phyloP scores from a whole-genome alignment of 2,797 vertebrate species.

The Brachyrhaphis roseni region DNA sequence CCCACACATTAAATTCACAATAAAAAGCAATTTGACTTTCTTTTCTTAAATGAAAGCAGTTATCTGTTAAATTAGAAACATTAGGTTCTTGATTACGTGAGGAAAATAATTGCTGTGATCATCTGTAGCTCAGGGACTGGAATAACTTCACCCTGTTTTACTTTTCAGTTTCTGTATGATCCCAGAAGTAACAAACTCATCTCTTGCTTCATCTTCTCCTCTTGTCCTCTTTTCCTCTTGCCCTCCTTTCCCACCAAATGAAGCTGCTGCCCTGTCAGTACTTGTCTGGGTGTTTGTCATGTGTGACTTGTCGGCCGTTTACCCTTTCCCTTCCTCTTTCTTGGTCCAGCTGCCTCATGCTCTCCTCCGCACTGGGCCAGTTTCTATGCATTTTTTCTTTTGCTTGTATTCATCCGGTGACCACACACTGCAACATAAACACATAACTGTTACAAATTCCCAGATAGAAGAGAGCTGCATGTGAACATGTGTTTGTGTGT shows the following conservation, averaged over 20 bases:
- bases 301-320: conserved; percentile 36
- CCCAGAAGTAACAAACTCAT: conserved; percentile 20
- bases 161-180: conserved; percentile 19
- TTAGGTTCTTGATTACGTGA: not conserved
- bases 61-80: not conserved
- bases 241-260: conserved; percentile 34
- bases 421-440: conserved; percentile 22
- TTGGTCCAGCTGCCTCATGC: conserved; percentile 45
- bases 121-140: not conserved
- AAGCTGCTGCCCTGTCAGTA: conserved; percentile 32
- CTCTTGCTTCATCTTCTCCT: conserved; percentile 42
- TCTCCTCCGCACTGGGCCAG: conserved; percentile 53
- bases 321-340: conserved; percentile 31
- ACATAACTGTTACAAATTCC: conserved; percentile 35
- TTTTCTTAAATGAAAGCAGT: not conserved
- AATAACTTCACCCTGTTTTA: conserved; percentile 6
- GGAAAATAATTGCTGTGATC: not conserved
- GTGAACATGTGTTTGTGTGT: conserved; percentile 29
- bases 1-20: not conserved
- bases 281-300: conserved; percentile 25
- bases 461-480: conserved; percentile 29
- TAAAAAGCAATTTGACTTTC: not conserved
- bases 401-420: not conserved
- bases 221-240: conserved; percentile 42
- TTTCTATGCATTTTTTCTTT: conserved; percentile 52